Evolutionary conservation across 2,113 vertebrate species (phyloP), one percentile per base, ranked within the genome.

Genomic region (Rhipidura dahli): DNA sequence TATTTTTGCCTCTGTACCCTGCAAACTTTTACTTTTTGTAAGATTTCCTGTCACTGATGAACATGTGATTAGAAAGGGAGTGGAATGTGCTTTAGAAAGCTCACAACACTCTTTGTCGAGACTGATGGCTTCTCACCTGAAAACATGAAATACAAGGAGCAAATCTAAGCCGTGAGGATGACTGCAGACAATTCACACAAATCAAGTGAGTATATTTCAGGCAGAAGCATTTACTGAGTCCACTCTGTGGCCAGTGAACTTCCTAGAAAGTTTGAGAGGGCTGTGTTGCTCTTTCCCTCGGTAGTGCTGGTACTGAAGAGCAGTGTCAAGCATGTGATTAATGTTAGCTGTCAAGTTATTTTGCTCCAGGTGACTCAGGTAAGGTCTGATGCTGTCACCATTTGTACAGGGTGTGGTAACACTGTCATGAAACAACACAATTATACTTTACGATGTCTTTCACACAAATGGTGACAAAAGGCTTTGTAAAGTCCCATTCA

Each of bases 381-480:
- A 87, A 75, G 13, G 35, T 72, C 89, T 91, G 51, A 80, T 75
- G 68, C 49, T 75, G 71, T 88, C 83, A 85, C 47, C 68, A 26
- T 89, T 79, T 81, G 63, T 87, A 71, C 37, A 77, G 86, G 95
- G 94, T 83, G 65, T 92, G 83, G 92, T 86, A 72, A 76, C 81
- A 66, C 15, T 86, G 66, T 87, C 86, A 83, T 60, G 68, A 82
- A 91, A 90, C 57, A 78, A 56, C 47, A 83, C 53, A 86, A 64
- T 73, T 95, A 82, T 20, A n/a, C 42, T 88, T 87, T 7, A 65
- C 71, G 39, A 92, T 69, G 42, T 40, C 75, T 96, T 93, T 82
- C 81, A 86, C 6, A 4, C 42, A 94, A 89, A 89, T 19, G 60
- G 69, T 89, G 73, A 92, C 77, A 75, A 94, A 95, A 89, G 77